These are phyloP conservation scores for Priocnemis perturbator DNA, from an alignment of 2,888 invertebrate species.

Conservation along the genomic window DNA sequence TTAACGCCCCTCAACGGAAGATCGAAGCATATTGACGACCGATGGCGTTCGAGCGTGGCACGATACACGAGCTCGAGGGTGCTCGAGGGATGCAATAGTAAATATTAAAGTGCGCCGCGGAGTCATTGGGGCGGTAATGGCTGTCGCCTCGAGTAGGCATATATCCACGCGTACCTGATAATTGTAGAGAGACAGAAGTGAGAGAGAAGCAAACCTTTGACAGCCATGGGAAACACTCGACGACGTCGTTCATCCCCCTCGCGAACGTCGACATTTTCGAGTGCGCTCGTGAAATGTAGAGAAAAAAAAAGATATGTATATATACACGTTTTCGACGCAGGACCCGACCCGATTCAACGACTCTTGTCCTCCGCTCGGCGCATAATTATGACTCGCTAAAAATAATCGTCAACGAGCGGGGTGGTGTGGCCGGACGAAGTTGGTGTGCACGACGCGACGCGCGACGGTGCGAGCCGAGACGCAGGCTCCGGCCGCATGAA, in stretches of 20 bases:
- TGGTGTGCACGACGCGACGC: no score
- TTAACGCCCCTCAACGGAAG: constrained; percentile 54
- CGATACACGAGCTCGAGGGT: constrained; percentile 61
- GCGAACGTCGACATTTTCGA: constrained; percentile 27
- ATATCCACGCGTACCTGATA: constrained; percentile 36
- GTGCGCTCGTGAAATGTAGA: not conserved
- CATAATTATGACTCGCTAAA: no score
- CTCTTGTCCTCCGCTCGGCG: no score
- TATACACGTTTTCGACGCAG: not conserved
- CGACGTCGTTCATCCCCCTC: constrained; percentile 38
- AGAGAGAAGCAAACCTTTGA: constrained; percentile 55
- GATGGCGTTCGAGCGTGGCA: constrained; percentile 64
- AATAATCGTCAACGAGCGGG: no score
- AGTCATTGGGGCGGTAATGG: constrained; percentile 62
- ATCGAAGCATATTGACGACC: constrained; percentile 71
- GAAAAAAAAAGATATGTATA: not conserved
- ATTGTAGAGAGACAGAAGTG: constrained; percentile 32
- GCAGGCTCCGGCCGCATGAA: no score
- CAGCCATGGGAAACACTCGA: constrained; percentile 72
- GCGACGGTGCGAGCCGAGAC: no score
- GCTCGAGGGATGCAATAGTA: constrained; percentile 63
- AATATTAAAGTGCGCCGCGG: constrained; percentile 63
- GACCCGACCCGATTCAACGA: not conserved
- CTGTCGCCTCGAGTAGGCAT: constrained; percentile 56
- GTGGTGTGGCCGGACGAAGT: no score